Base-by-base conservation (phyloP, 2,888 invertebrate species). In the Drosophila monieri region DNA sequence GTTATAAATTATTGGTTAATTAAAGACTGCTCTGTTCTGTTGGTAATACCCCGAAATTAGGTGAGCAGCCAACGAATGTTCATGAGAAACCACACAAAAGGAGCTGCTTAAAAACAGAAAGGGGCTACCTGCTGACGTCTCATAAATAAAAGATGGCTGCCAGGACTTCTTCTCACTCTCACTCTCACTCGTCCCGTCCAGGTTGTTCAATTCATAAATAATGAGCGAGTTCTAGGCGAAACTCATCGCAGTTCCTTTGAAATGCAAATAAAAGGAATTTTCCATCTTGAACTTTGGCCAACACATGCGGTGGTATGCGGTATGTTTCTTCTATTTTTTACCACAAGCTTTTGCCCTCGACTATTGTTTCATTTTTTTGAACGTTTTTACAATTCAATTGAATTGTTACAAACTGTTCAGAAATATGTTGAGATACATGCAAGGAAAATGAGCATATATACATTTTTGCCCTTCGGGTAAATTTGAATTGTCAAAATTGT, bases 401-500 rank as follows among this genome's bases (percentile, higher is more conserved):
- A 80, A 78, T 62, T 78, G 67, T 66, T 73, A 54, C 75, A 73
- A 73, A 77, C 73, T 75, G 77, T 80, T 66, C 76, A 68, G 56
- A 23, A 47, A 72, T 60, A 70, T 72, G 66, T 72, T 62, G 51
- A 43, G 52, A 53, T 32, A 54, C 44, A 21, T 71, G 18, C 21
- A 43, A 43, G 49, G 27, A n/a, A 37, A 23, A 47, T 46, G 53
- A 15, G 53, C 37, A 27, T 21, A 56, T 15, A 60, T 35, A n/a
- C 5, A 35, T 46, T 52, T 47, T 30, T 25, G 25, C 46, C 60
- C 75, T 58, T 37, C 46, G 59, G 72, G 64, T 62, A 35, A 70
- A 78, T 80, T 77, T 77, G 78, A 80, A 80, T 78, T 83, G 78
- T 83, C 80, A 77, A 77, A 83, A 77, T 70, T 77, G 66, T 80